A percentile compares a stretch with the other conserved stretches of the same genome.
Evolutionary conservation across 1,140 invertebrate species (phyloP).

Genomic region (Atta colombica): DNA sequence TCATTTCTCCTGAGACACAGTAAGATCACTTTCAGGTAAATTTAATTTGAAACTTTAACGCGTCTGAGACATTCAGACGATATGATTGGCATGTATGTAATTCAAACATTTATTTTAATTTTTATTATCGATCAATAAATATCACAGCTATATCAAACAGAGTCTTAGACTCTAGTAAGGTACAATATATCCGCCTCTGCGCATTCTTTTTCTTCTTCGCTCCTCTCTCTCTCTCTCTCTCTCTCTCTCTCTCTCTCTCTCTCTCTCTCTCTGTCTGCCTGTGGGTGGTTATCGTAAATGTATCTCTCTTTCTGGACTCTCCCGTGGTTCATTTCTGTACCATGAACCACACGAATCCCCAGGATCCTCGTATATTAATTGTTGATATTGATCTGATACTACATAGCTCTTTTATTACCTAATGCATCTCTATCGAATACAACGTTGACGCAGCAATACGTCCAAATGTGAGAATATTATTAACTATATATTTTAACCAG

Average conservation of each 20-base stretch:
- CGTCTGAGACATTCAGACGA: conserved; percentile 38
- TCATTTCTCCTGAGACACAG: conserved; percentile 21
- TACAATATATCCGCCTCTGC: conserved; percentile 15
- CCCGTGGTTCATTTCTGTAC: conserved; percentile 51
- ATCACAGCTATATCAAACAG: not conserved
- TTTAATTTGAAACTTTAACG: conserved; percentile 46
- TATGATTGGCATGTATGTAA: conserved; percentile 30
- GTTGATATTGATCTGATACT: conserved; percentile 76
- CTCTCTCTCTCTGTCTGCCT: conserved; percentile 30
- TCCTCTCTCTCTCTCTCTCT: conserved; percentile 53
- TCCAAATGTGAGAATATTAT: conserved; percentile 83
- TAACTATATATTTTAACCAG: conserved; percentile 71
- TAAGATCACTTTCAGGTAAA: conserved; percentile 23
- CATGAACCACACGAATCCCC: conserved; percentile 23
- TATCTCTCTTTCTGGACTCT: conserved; percentile 45
- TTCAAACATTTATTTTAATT: conserved; percentile 32
- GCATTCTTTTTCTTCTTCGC: not conserved
- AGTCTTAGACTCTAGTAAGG: conserved; percentile 12
- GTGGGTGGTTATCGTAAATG: conserved; percentile 64
- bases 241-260: conserved; percentile 6
- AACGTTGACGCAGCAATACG: conserved; percentile 76
- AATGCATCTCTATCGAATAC: conserved; percentile 65
- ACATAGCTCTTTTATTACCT: conserved; percentile 62
- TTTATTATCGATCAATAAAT: conserved; percentile 39
- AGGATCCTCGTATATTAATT: conserved; percentile 78